Evolutionary conservation across 2,888 invertebrate genomes (phyloP), one percentile per base, ranked within the genome.

Genomic region (Callinectes sapidus): DNA sequence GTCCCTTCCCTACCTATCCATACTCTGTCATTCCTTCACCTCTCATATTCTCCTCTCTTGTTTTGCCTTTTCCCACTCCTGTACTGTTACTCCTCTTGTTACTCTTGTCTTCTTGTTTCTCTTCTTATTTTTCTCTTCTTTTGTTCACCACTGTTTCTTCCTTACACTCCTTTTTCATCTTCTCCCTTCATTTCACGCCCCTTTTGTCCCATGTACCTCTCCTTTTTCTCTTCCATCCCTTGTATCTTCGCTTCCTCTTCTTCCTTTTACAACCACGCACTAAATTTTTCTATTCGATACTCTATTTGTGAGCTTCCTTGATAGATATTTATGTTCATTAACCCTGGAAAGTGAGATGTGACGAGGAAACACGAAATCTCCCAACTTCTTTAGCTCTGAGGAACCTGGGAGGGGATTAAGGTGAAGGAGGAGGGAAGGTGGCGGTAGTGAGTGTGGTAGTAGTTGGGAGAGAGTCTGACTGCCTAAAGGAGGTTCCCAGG

Each of bases 291-390:
- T 32, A 81, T 81, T n/a, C n/a, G 35, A 35, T 81, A 32, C 16
- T 81, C 81, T 35, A 32, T 35, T 81, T 81, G 35, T 81, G 81
- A 81, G 81, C 35, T 81, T 81, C 81, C 81, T 81, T 81, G 81
- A 81, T 81, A 18, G 81, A 81, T 81, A 81, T 32, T 35, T 81
- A 18, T 32, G 81, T 35, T 81, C 35, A 81, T 81, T 81, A 81
- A 1, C 35, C 16, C 81, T 35, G 81, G 35, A n/a, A 81, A 81
- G 32, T 81, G 81, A 81, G 81, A 18, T 32, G 28, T 16, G 81
- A 2, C 81, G 35, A 35, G 35, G 35, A n/a, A 81, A 35, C 81
- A 81, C 35, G 35, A 81, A 35, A 5, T 0, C 35, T 18, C 35
- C 13, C 5, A 71, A n/a, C 28, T 71, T 71, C 71, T 71, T 28